Evolutionary conservation across 2,888 invertebrate species (phyloP), one percentile per base, ranked within the genome.

Genomic region (Dicroscelio sp.): DNA sequence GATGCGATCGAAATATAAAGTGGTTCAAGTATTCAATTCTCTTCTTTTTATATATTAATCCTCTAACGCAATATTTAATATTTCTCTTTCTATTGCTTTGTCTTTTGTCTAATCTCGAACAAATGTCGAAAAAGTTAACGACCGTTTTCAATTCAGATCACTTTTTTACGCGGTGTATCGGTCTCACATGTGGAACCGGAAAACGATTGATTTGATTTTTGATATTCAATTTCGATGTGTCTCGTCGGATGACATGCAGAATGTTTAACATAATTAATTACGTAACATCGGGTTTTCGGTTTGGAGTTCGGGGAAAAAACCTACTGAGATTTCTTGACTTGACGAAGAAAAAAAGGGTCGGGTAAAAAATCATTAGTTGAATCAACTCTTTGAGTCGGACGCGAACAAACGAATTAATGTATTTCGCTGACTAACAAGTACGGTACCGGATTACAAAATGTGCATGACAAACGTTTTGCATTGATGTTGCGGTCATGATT

Each of bases 371-470:
- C 73, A 85, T 85, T 73, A 55, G 73, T 85, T 80, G 89, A 85
- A 86, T 86, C 89, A 86, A 80, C 85, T 82, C 76, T 82, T 88
- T 76, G 69, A 83, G 38, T 76, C 60, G 38, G 67, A 87, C 33
- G 69, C 60, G 84, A 48, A 79, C 78, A 78, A 84, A 84, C 82
- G 83, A 75, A 84, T 85, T 65, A 80, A 89, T 82, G 73, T 85
- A 76, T 90, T 90, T 35, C 65, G 89, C 86, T 90, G 89, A 90
- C 82, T 90, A 90, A 90, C 89, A 86, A 86, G 86, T 90, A 90
- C 89, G 75, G 25, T 30, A 75, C 80, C 60, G n/a, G 86, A 86
- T 90, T 86, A 90, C 86, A 86, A 90, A 90, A 90, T 86, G 82
- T 82, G 86, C 89, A 86, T 86, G 89, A 86, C 89, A 86, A 90